These are phyloP conservation scores for Myiozetetes cayanensis DNA, from an alignment of 2,113 vertebrate genomes.

Conservation along the genomic window DNA sequence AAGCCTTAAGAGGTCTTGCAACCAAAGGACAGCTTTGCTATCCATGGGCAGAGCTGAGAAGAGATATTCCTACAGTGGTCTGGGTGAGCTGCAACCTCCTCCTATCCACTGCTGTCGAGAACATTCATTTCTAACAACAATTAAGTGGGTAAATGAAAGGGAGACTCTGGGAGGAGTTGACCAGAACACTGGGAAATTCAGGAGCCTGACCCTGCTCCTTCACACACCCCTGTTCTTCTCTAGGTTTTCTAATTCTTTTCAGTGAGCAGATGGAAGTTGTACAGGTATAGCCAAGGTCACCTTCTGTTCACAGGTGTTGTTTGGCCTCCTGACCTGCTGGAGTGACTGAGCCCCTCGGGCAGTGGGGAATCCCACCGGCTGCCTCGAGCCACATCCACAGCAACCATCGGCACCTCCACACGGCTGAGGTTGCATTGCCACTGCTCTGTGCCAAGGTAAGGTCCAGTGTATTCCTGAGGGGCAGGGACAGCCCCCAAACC, in stretches of 20 bases:
- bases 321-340: not conserved
- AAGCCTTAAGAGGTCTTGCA: not conserved
- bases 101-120: not conserved
- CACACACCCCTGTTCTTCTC: not conserved
- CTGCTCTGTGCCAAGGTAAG: not conserved
- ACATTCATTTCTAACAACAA: not conserved
- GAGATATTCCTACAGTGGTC: not conserved
- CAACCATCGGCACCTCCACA: accelerated
- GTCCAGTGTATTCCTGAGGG: not conserved
- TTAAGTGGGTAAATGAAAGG: not conserved
- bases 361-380: not conserved
- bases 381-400: not conserved
- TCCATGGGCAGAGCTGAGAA: not conserved
- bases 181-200: not conserved
- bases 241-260: not conserved
- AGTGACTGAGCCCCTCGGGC: not conserved
- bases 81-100: not conserved
- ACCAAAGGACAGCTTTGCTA: not conserved
- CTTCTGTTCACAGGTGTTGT: not conserved
- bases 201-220: not conserved
- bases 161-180: not conserved
- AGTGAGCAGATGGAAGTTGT: not conserved
- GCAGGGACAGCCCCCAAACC: not conserved
- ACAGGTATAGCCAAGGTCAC: not conserved
- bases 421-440: not conserved